Percentiles rank a stretch among this genome's conserved stretches.
Conservation (phyloP, 53 echinoderm and acorn worm genomes). For the Stichopus horrens region DNA sequence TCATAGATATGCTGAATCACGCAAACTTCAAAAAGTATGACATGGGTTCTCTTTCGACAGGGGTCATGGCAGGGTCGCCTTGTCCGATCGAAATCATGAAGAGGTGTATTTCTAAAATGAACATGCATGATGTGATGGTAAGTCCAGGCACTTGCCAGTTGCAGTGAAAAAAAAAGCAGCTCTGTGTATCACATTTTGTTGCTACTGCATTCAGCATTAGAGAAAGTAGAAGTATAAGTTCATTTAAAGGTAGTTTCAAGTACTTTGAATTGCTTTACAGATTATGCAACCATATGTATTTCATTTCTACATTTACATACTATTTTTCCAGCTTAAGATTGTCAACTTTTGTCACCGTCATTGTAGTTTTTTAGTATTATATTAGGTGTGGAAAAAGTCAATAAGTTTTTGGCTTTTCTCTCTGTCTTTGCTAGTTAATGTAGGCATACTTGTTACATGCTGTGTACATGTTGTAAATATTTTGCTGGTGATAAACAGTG, state of each 20-base stretch:
- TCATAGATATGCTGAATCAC: constrained; percentile 93
- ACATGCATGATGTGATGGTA: constrained; percentile 85
- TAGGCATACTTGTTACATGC: too few species aligned
- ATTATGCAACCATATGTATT: too few species aligned
- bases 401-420: too few species aligned
- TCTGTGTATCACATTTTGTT: not conserved
- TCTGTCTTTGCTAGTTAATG: too few species aligned
- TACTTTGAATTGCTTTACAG: not conserved
- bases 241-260: not conserved
- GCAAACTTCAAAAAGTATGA: constrained; percentile 75
- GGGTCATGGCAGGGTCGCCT: constrained; percentile 91
- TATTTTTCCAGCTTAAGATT: too few species aligned
- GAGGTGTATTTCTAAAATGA: constrained; percentile 64
- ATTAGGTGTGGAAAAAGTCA: too few species aligned
- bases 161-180: not conserved
- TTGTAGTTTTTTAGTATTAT: too few species aligned
- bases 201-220: not conserved
- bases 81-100: constrained; percentile 92
- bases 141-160: constrained; percentile 23
- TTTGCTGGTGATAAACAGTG: too few species aligned
- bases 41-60: constrained; percentile 73
- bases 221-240: not conserved
- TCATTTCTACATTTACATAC: not conserved
- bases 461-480: too few species aligned
- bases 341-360: too few species aligned